Base-by-base conservation (phyloP, 2,797 vertebrate genomes). In the Lacerta viridis region DNA sequence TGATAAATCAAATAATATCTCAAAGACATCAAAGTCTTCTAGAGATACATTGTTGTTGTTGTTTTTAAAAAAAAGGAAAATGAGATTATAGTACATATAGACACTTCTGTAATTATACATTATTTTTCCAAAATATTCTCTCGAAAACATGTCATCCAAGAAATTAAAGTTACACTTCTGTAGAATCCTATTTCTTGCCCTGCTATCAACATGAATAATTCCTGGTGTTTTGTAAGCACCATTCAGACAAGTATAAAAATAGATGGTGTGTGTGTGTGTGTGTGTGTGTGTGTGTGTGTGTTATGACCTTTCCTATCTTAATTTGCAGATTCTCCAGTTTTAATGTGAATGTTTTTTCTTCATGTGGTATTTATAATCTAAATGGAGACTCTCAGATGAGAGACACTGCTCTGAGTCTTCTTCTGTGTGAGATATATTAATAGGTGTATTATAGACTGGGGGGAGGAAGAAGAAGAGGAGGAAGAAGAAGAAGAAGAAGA, bases 11-110 rank as follows among this genome's bases (percentile, higher is more conserved):
- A 89, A 86, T 89, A 86, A 83, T 90, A 92, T 92, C 90, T 78
- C 89, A 90, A 91, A 94, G 92, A 88, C 87, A 92, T 79, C 87
- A 84, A 90, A 9, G 81, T 89, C 88, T 95, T 93, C 88, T 89
- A 68, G 25, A 91, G 86, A 91, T 46, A 86, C 75, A 23, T 18
- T 23, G 84, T 85, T 92, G 89, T 82, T 89, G 55, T 11, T 59
- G 84, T 85, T 92, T 90, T 82, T 89, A 88, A 93, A 77, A 83
- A 83, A 85, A 86, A 29, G 82, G 20, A 43, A 91, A 69, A 50
- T 18, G 84, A 87, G 85, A 82, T 89, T 93, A 88, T 83, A 88
- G 90, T 87, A 92, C 76, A 86, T 25, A 69, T 59, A 83, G 18
- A 0, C 89, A 79, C 9, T 71, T 77, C 91, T 91, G 92, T 93